Conservation (phyloP, 2,113 vertebrate species). For the Eudorcas thomsonii region DNA sequence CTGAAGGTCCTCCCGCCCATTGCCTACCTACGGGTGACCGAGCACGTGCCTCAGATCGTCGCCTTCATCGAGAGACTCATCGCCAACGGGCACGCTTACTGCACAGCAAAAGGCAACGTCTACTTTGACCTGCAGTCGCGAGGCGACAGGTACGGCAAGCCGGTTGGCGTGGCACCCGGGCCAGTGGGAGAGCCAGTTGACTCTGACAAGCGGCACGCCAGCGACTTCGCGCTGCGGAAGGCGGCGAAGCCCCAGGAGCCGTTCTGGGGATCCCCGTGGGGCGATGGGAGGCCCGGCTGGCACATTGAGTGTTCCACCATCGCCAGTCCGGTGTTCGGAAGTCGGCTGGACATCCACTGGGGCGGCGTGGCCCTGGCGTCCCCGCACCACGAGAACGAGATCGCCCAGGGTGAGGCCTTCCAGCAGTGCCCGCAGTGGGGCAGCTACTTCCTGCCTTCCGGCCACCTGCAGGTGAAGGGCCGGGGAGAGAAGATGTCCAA, state of each 20-base stretch:
- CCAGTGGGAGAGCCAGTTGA: slow-evolving; percentile 74
- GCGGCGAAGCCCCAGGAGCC: too few relatives aligned
- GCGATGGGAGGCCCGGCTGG: too few relatives aligned
- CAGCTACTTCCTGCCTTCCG: slow-evolving; percentile 96
- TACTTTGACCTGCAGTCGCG: slow-evolving; percentile 93
- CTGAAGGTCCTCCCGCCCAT: slow-evolving; percentile 94
- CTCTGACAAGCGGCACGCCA: too few relatives aligned
- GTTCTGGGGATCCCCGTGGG: too few relatives aligned
- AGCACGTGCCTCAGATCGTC: slow-evolving; percentile 92
- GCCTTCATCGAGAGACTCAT: slow-evolving; percentile 90
- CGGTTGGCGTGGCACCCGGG: slow-evolving; percentile 72
- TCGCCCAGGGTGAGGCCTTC: slow-evolving; percentile 94
- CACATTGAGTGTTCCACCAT: too few relatives aligned
- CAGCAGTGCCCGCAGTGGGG: slow-evolving; percentile 94
- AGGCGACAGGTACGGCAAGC: slow-evolving; percentile 88
- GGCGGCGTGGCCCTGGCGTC: slow-evolving; percentile 95
- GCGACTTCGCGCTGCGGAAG: too few relatives aligned
- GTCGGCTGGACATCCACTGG: slow-evolving; percentile 93
- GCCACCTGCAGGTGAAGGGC: slow-evolving; percentile 40
- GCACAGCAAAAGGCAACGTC: slow-evolving; percentile 89
- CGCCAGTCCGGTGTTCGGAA: slow-evolving; percentile 91
- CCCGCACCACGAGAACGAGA: slow-evolving; percentile 98
- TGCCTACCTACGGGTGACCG: slow-evolving; percentile 92
- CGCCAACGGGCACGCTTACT: slow-evolving; percentile 88
- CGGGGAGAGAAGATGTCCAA: too few relatives aligned